Conservation (phyloP, 2,888 invertebrate genomes). For the Serripes groenlandicus region DNA sequence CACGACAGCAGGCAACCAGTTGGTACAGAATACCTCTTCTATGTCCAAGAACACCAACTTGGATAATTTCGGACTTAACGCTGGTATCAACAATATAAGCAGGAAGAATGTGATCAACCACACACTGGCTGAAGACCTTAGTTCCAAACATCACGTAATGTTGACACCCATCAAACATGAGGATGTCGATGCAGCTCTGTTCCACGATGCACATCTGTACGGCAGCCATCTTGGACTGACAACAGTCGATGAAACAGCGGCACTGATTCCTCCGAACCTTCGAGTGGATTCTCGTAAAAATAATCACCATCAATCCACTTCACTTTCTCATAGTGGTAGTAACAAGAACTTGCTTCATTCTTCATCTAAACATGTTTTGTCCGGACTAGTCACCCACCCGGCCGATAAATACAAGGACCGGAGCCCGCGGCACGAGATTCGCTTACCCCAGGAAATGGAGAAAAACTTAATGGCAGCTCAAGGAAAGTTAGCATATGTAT, state of each 20-base stretch:
- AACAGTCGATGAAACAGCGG: conserved; percentile 57
- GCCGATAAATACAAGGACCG: conserved; percentile 65
- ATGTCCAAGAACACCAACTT: conserved; percentile 14
- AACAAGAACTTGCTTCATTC: conserved; percentile 72
- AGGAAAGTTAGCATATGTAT: conserved; percentile 82
- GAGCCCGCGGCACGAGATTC: conserved; percentile 75
- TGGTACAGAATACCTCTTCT: not conserved
- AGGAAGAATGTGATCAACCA: conserved; percentile 92
- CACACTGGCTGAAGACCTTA: conserved; percentile 89
- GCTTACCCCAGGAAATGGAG: conserved; percentile 77
- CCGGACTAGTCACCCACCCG: conserved; percentile 33
- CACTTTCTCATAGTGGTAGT: conserved; percentile 48
- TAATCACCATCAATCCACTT: conserved; percentile 73
- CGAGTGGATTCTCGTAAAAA: conserved; percentile 60
- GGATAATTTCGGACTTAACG: conserved; percentile 39
- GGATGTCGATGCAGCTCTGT: conserved; percentile 68
- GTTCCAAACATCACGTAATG: conserved; percentile 71
- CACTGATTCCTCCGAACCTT: conserved; percentile 68
- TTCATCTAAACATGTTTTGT: conserved; percentile 58
- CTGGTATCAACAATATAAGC: conserved; percentile 71
- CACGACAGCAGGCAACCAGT: not conserved
- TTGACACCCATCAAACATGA: conserved; percentile 84
- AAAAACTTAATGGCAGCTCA: conserved; percentile 79
- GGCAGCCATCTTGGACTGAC: conserved; percentile 41
- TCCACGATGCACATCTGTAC: conserved; percentile 62